Percentiles rank a stretch among this genome's conserved stretches.
phyloP scores from a whole-genome alignment of 1,140 invertebrate genomes.

The Drosophila pallidifrons region DNA sequence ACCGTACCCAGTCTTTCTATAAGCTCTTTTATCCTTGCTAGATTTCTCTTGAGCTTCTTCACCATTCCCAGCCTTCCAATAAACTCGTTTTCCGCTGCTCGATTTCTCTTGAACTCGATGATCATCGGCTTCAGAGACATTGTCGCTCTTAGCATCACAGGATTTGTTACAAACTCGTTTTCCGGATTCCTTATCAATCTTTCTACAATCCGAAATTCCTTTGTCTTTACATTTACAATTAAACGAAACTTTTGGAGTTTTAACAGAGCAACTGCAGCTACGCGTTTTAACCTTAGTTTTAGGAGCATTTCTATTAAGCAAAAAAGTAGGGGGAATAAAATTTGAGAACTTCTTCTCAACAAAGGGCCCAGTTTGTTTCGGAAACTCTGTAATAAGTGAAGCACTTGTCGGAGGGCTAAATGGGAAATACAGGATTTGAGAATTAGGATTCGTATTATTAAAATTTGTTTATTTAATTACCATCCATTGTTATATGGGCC shows the following conservation, averaged over 20 bases:
- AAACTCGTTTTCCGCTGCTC: no score
- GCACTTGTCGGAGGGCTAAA: neutral
- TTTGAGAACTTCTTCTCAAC: slow-evolving; percentile 63
- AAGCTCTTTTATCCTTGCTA: no score
- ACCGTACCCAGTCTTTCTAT: no score
- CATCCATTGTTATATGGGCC: neutral
- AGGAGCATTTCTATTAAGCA: neutral
- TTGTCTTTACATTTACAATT: slow-evolving; percentile 19
- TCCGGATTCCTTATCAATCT: neutral
- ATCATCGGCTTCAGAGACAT: neutral
- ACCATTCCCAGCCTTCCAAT: no score
- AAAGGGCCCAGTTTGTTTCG: neutral
- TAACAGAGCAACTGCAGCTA: neutral
- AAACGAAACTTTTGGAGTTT: neutral
- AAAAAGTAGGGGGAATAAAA: slow-evolving; percentile 51
- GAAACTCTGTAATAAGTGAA: neutral
- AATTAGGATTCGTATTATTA: no score
- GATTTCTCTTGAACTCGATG: no score
- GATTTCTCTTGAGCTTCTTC: no score
- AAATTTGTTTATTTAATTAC: neutral
- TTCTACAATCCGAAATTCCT: slow-evolving; percentile 2
- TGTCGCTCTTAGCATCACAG: neutral
- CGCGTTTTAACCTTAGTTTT: slow-evolving; percentile 12
- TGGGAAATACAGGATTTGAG: neutral
- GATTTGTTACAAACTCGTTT: slow-evolving; percentile 9